Evolutionary conservation across 2,888 invertebrate genomes (phyloP), one percentile per base, ranked within the genome.

Genomic region (Nymphalis urticae): DNA sequence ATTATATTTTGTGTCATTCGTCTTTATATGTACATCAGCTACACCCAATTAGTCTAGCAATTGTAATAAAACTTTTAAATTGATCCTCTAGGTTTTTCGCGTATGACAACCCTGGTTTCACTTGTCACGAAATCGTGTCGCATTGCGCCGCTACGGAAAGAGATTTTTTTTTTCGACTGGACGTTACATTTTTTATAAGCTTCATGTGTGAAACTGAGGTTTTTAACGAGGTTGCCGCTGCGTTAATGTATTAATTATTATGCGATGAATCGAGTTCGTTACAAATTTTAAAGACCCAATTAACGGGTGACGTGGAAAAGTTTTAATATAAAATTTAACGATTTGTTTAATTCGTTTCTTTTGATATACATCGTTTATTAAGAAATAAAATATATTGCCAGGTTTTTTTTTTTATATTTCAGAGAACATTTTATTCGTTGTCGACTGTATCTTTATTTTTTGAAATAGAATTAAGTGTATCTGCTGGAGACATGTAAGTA

Each of bases 181-280:
- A 75, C 76, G 71, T 76, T 42, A 74, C 75, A 74, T 76, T 77
- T 77, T 76, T 75, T 73, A 75, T 76, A 75, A 72, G 71, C 61
- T 71, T 69, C 70, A 73, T 71, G 74, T 76, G 75, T 75, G 73
- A 66, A 69, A 64, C 72, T 68, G 68, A 48, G 73, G 69, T 63
- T 71, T 69, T 68, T 60, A 64, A 64, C 66, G 67, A 58, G 67
- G 48, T 75, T 72, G 77, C 71, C 74, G 76, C 75, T 73, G 64
- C 73, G 65, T 64, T 71, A 64, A 67, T 67, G 24, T 48, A 62
- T 56, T 67, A 67, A 71, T 71, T 65, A 68, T 60, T 62, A 61
- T 51, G 68, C 64, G 64, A 68, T 64, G 64, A 64, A 70, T 64
- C 64, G 62, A 51, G 58, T 36, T 42, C 50, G 42, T 62, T 51